Evolutionary conservation across 1,140 invertebrate species (phyloP), one percentile per base, ranked within the genome.

Genomic region (Drosophila takahashii): DNA sequence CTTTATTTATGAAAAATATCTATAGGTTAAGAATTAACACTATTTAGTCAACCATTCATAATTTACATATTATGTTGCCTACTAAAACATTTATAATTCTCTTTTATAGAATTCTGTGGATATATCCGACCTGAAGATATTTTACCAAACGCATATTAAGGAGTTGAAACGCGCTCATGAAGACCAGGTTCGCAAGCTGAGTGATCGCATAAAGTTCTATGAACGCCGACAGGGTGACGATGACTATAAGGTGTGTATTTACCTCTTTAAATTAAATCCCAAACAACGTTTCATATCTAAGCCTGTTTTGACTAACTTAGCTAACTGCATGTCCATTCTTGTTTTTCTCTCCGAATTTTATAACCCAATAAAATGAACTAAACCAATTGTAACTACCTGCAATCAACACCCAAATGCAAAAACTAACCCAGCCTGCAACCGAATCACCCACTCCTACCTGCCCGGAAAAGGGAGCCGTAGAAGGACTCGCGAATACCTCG

Each of bases 61-160:
- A 9, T 39, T 15, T 32, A 8, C 1, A 7, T 32, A 1, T 7
- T 32, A n/a, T 32, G 16, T 8, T 36, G 1, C 9, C n/a, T 26
- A 15, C 50, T n/a, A 15, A 5, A 37, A 26, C n/a, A 2, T 45
- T 1, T 7, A 2, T 22, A 22, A 29, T 67, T 32, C 8, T 26
- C 15, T 41, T 29, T 60, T 27, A 1, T 26, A 79, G 84, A 36
- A 67, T 2, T 64, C 73, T 11, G 45, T 66, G 50, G 84, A 92
- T 41, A 54, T 85, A n/a, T 62, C 61, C 3, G 91, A 92, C 26
- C 26, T 92, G 0, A 90, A 90, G 47, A 52, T 75, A 5, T 92
- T 92, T 48, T 92, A 92, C 59, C 84, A 91, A 51, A 58, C 75
- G 4, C 90, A 92, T 15, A 81, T 92, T 10, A 66, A 90, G 26